Evolutionary conservation across 2,888 invertebrate genomes (phyloP).

Genomic region (Epiblema foenella): DNA sequence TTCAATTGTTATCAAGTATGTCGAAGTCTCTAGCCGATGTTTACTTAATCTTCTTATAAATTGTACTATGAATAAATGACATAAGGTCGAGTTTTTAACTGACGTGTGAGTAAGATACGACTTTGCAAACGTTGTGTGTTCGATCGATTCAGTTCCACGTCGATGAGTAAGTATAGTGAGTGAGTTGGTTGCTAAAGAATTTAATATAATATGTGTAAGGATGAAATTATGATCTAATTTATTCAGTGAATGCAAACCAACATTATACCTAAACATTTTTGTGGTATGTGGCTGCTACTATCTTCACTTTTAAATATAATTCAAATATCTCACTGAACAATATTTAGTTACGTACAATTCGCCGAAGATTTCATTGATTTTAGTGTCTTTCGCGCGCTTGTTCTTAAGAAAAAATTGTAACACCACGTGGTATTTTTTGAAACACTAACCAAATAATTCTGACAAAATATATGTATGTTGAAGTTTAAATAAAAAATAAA

Average conservation of each 20-base stretch:
- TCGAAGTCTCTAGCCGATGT: slow-evolving; percentile 10
- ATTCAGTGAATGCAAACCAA: background rate
- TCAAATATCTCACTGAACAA: no score
- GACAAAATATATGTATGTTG: no score
- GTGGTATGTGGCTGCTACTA: no score
- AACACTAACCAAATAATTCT: no score
- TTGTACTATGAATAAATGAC: background rate
- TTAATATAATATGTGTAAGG: slow-evolving; percentile 26
- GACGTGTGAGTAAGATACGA: background rate
- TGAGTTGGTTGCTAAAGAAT: slow-evolving; percentile 14
- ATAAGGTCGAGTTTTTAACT: background rate
- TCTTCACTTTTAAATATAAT: no score
- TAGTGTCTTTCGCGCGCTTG: no score
- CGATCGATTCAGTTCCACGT: slow-evolving; percentile 27
- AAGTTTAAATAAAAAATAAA: no score
- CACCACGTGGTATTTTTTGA: no score
- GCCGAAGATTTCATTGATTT: no score
- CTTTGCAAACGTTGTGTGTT: background rate
- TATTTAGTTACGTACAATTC: no score
- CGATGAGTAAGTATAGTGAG: slow-evolving; percentile 34
- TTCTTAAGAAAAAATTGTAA: no score
- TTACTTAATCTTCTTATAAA: background rate
- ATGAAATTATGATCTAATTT: slow-evolving; percentile 29
- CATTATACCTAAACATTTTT: background rate
- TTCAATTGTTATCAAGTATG: slow-evolving; percentile 42